Evolutionary conservation across 2,113 vertebrate species (phyloP).

Genomic region (Mustela lutreola): DNA sequence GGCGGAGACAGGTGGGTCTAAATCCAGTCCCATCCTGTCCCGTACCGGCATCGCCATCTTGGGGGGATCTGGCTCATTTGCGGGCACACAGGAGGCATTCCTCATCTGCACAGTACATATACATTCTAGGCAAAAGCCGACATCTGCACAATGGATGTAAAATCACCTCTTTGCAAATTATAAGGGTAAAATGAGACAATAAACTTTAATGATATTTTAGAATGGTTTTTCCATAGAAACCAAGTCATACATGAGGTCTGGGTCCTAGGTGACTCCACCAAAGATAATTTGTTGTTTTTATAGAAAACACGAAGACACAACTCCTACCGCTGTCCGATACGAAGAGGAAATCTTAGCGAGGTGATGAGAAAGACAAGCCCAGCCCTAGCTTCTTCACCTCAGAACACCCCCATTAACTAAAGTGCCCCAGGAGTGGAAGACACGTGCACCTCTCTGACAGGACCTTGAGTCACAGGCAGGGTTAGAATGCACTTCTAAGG

Average conservation of each 20-base stretch:
- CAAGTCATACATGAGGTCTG: not conserved
- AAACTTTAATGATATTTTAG: not conserved
- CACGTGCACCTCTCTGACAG: no score
- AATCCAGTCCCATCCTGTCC: no score
- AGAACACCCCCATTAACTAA: fast-evolving
- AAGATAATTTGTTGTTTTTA: not conserved
- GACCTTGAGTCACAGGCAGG: not conserved
- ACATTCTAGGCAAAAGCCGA: no score
- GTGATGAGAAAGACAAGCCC: not conserved
- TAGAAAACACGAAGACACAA: not conserved
- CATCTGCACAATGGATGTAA: not conserved
- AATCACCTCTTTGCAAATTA: not conserved
- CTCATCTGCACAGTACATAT: not conserved
- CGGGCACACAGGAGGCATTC: not conserved
- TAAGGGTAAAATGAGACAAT: not conserved
- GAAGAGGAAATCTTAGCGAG: not conserved
- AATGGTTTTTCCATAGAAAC: not conserved
- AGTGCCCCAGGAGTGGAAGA: not conserved
- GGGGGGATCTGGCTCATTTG: not conserved
- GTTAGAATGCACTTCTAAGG: not conserved
- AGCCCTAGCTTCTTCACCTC: not conserved
- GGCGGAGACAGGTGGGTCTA: not conserved
- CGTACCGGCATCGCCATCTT: fast-evolving
- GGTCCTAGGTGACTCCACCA: not conserved
- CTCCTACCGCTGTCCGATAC: no score